These are phyloP conservation scores for Crotalus helleri DNA, from an alignment of 2,113 vertebrate genomes.

Conservation along the genomic window DNA sequence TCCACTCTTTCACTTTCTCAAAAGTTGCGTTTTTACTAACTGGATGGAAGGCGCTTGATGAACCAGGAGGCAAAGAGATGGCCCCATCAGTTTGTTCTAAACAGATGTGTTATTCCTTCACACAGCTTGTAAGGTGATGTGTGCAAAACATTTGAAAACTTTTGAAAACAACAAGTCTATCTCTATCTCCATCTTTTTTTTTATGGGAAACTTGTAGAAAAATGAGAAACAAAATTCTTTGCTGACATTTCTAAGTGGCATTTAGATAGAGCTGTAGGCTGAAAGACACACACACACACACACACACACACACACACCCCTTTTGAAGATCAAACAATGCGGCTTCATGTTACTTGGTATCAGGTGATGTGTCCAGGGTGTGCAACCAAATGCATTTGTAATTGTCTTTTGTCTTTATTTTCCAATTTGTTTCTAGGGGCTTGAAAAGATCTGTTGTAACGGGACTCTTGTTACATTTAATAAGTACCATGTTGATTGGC, in stretches of 20 bases:
- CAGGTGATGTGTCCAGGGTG: conserved; percentile 64
- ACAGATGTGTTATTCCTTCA: conserved; percentile 31
- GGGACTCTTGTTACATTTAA: conserved; percentile 83
- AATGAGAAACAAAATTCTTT: conserved; percentile 45
- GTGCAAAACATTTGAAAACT: conserved; percentile 16
- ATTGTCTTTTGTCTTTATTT: conserved; percentile 77
- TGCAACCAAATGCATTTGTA: conserved; percentile 67
- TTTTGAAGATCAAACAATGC: conserved; percentile 67
- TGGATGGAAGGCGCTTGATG: neutral
- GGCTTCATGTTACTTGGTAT: conserved; percentile 47
- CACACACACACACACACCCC: neutral
- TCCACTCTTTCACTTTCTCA: too few species aligned
- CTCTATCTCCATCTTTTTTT: conserved; percentile 30
- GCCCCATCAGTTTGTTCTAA: neutral
- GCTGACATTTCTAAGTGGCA: conserved; percentile 43
- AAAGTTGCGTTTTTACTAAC: neutral
- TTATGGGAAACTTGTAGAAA: conserved; percentile 39
- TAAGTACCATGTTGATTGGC: conserved; percentile 82
- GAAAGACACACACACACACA: conserved; percentile 12
- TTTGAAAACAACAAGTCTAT: conserved; percentile 41
- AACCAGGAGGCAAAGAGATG: neutral
- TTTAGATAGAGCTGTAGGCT: conserved; percentile 52
- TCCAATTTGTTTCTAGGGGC: conserved; percentile 74
- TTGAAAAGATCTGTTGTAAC: conserved; percentile 79
- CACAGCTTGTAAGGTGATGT: conserved; percentile 23